phyloP scores from a whole-genome alignment of 2,797 vertebrate genomes.

The Ptychobarbus kaznakovi region DNA sequence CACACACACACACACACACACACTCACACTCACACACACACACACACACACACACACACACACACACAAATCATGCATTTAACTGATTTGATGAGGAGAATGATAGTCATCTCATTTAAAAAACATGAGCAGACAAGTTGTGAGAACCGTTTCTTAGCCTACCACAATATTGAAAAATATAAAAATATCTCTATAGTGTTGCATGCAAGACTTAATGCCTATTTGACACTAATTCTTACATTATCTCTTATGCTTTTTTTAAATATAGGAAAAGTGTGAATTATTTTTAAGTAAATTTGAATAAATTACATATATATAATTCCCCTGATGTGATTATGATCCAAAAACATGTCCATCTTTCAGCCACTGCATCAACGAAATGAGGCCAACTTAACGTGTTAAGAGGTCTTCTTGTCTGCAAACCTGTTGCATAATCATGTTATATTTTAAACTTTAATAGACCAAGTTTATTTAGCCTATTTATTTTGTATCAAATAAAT shows the following conservation, averaged over 20 bases:
- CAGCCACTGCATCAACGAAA: slow-evolving; percentile 2
- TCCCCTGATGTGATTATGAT: background rate
- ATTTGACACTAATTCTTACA: background rate
- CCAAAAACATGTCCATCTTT: background rate
- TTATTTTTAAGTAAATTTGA: background rate
- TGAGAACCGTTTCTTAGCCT: background rate
- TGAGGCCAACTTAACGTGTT: slow-evolving; percentile 1
- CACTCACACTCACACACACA: too few relatives aligned
- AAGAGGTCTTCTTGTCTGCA: slow-evolving; percentile 19
- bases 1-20: too few relatives aligned
- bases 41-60: too few relatives aligned
- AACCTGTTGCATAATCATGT: slow-evolving; percentile 18
- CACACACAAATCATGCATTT: background rate
- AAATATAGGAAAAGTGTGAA: background rate
- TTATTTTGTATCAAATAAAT: background rate
- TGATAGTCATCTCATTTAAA: background rate
- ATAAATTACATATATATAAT: background rate
- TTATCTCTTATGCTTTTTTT: background rate
- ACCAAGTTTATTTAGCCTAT: too few relatives aligned
- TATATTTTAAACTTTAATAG: background rate
- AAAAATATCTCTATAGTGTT: background rate
- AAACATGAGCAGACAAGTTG: background rate
- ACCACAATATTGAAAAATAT: background rate
- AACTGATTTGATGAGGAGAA: background rate
- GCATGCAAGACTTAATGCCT: background rate